A percentile compares a stretch with the other conserved stretches of the same genome.
These are phyloP conservation scores for Drosophila bunnanda DNA, from an alignment of 2,888 invertebrate genomes.

Conservation along the genomic window DNA sequence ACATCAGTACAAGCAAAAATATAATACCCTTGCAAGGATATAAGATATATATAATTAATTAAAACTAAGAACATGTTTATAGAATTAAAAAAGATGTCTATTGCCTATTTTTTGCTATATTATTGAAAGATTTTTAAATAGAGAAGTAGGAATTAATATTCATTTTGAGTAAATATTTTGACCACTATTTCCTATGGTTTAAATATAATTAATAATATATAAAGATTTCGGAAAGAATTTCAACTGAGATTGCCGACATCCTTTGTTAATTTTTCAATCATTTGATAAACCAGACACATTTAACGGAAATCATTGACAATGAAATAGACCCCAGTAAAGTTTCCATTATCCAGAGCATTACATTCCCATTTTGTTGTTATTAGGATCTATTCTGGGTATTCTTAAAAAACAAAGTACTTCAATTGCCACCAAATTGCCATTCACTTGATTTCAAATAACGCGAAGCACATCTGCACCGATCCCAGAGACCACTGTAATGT, in stretches of 20 bases:
- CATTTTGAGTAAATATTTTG: too few relatives aligned
- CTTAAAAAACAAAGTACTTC: conserved; percentile 27
- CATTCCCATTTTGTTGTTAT: conserved; percentile 40
- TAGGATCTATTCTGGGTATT: conserved; percentile 26
- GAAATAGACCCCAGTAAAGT: background rate
- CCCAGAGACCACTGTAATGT: conserved; percentile 2
- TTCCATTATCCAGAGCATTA: conserved; percentile 19
- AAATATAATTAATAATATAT: background rate
- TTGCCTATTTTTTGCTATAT: too few relatives aligned
- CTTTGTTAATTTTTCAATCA: background rate
- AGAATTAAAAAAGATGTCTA: too few relatives aligned
- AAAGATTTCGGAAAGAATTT: too few relatives aligned
- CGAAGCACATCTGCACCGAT: conserved; percentile 14
- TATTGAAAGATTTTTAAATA: too few relatives aligned
- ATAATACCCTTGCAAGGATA: too few relatives aligned
- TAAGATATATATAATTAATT: too few relatives aligned
- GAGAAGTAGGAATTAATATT: too few relatives aligned
- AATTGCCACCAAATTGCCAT: conserved; percentile 30
- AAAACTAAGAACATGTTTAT: too few relatives aligned
- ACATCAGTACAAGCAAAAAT: too few relatives aligned
- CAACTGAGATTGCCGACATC: background rate
- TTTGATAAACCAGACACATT: background rate
- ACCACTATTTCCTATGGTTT: background rate
- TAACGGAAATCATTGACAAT: background rate
- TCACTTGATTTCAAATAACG: conserved; percentile 5